Evolutionary conservation across 30 jellyfish, hydroid and myxozoan genomes (phyloP).

Genomic region (Haliclystus octoradiatus): DNA sequence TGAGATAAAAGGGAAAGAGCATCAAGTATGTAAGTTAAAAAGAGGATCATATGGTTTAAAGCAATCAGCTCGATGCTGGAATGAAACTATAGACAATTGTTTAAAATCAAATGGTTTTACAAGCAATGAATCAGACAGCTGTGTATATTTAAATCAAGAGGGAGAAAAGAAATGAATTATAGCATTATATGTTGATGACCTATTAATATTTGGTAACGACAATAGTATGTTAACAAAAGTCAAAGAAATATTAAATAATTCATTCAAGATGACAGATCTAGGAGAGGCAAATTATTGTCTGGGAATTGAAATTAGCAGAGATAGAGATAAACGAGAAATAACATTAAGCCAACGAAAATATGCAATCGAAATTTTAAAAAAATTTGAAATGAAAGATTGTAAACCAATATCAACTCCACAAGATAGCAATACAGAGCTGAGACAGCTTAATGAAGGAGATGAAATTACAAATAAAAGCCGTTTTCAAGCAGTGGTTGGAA

Average conservation of each 20-base stretch:
- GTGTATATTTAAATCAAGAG: constrained; percentile 26
- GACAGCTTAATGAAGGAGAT: too few species aligned
- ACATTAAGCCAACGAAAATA: constrained; percentile 1
- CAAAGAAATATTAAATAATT: neutral
- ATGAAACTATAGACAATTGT: constrained; percentile 31
- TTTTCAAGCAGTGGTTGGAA: too few species aligned
- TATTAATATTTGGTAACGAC: constrained; percentile 1
- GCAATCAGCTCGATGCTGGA: constrained; percentile 56
- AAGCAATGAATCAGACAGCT: constrained; percentile 19
- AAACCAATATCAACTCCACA: constrained; percentile 10
- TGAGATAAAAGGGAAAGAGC: constrained; percentile 21
- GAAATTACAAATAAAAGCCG: too few species aligned
- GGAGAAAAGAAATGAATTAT: neutral
- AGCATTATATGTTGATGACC: neutral
- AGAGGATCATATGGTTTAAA: constrained; percentile 41
- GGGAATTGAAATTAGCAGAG: constrained; percentile 1
- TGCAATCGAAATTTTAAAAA: too few species aligned
- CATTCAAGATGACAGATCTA: neutral
- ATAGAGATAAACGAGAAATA: neutral
- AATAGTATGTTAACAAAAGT: neutral
- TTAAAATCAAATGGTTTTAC: constrained; percentile 28
- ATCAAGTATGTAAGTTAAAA: constrained; percentile 31
- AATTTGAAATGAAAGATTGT: constrained; percentile 30
- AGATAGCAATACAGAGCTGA: too few species aligned
- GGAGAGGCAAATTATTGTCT: constrained; percentile 11